phyloP scores from a whole-genome alignment of 2,888 invertebrate species.

The Eristalis intricaria region DNA sequence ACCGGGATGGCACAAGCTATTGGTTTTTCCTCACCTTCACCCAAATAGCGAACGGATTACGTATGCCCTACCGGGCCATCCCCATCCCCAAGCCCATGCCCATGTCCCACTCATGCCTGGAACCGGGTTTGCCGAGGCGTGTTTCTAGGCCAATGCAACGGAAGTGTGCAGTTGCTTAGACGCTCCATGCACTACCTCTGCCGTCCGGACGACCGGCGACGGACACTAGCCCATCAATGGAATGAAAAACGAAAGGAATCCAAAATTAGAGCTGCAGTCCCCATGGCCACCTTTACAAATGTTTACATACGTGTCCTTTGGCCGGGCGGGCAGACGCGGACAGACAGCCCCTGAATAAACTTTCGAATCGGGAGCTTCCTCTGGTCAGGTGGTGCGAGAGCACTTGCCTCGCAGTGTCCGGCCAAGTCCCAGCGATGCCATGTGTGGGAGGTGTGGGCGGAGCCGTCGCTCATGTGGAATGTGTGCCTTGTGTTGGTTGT shows the following conservation, averaged over 20 bases:
- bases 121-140: no score
- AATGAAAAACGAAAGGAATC: slow-evolving; percentile 54
- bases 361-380: not conserved
- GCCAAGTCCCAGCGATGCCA: not conserved
- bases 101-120: not conserved
- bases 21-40: slow-evolving; percentile 64
- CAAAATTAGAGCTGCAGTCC: slow-evolving; percentile 58
- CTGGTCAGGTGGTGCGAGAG: no score
- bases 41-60: slow-evolving; percentile 38
- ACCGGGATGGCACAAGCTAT: slow-evolving; percentile 40
- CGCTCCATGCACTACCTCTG: not conserved
- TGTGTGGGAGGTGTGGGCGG: not conserved
- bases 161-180: slow-evolving; percentile 6
- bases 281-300: slow-evolving; percentile 37
- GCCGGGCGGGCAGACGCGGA: not conserved
- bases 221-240: slow-evolving; percentile 9
- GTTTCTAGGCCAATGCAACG: not conserved
- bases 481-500: not conserved
- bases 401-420: not conserved
- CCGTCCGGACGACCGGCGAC: not conserved
- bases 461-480: not conserved
- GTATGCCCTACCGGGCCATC: slow-evolving; percentile 3
- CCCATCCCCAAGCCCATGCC: not conserved
- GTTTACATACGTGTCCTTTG: not conserved
- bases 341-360: not conserved